Base-by-base conservation (phyloP, 2,113 vertebrate genomes). In the Rhinopithecus roxellana region DNA sequence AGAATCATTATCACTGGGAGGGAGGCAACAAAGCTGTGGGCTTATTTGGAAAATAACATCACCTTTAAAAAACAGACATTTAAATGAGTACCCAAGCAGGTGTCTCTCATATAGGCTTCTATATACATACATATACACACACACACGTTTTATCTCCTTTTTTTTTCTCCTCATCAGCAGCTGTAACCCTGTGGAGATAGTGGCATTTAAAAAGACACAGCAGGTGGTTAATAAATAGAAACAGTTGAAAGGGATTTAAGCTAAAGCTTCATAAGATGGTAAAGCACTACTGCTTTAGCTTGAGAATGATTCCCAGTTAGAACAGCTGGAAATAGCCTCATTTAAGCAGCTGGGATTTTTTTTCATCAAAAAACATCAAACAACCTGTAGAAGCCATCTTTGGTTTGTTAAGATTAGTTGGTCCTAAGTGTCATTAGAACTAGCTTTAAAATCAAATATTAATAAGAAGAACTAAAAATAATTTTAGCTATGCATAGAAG, bases 181-280 rank as follows among this genome's bases (percentile, higher is more conserved):
- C 80, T 85, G 38, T 67, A 90, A 92, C 23, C 93, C 97, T 79
- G 87, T 75, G 52, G 93, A 97, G 96, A 97, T 0, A 74, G 86
- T 64, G 87, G 80, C 95, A 89, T 94, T 97, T 93, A 64, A 97
- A 97, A 97, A 93, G 84, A 90, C 93, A 97, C 97, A 96, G 97
- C 97, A 96, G 96, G 97, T 94, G 97, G 93, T 84, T 97, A 97
- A 98, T 96, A 98, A 97, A 97, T 92, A 95, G 93, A 55, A 95
- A 57, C 92, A 94, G 83, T 86, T 94, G 95, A 97, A 97, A 96
- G 95, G 80, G 84, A 97, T 82, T 95, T 83, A 92, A 95, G 43
- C 57, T 81, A 85, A 95, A 79, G 80, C 89, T 78, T 88, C 87
- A 61, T 23, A 85, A 93, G 82, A 93, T 30, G 27, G 93, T 45